phyloP scores from a whole-genome alignment of 2,888 invertebrate species.

The Platypus cylindrus region DNA sequence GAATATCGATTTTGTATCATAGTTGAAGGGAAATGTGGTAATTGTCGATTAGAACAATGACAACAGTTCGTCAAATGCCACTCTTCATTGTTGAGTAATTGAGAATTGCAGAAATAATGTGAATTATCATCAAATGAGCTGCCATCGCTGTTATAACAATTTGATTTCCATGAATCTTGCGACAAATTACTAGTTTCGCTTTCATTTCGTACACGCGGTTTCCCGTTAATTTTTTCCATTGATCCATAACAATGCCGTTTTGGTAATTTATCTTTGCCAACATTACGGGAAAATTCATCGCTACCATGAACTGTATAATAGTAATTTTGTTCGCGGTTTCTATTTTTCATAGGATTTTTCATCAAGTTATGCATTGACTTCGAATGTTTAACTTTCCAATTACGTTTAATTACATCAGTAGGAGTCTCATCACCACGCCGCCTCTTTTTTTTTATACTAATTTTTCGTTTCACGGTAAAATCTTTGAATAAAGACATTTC shows the following conservation, averaged over 20 bases:
- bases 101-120: neutral
- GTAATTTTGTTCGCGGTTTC: conserved; percentile 19
- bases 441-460: conserved; percentile 6
- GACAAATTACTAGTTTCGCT: neutral
- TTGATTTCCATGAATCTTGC: neutral
- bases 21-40: too few relatives aligned
- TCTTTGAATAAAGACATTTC: conserved; percentile 5
- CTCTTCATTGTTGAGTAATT: neutral
- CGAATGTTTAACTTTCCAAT: conserved; percentile 33
- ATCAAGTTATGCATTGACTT: conserved; percentile 32
- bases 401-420: conserved; percentile 24
- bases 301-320: conserved; percentile 36
- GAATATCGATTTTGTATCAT: neutral
- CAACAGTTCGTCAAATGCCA: too few relatives aligned
- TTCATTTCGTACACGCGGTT: neutral
- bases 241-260: conserved; percentile 4
- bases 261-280: conserved; percentile 1
- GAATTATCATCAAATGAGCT: neutral
- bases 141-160: neutral
- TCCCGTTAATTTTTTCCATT: conserved; percentile 2
- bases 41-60: too few relatives aligned
- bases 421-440: conserved; percentile 23
- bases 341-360: conserved; percentile 13
- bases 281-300: conserved; percentile 13
- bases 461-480: conserved; percentile 6